These are phyloP conservation scores for Callinectes sapidus DNA, from an alignment of 2,888 invertebrate genomes.

Conservation along the genomic window DNA sequence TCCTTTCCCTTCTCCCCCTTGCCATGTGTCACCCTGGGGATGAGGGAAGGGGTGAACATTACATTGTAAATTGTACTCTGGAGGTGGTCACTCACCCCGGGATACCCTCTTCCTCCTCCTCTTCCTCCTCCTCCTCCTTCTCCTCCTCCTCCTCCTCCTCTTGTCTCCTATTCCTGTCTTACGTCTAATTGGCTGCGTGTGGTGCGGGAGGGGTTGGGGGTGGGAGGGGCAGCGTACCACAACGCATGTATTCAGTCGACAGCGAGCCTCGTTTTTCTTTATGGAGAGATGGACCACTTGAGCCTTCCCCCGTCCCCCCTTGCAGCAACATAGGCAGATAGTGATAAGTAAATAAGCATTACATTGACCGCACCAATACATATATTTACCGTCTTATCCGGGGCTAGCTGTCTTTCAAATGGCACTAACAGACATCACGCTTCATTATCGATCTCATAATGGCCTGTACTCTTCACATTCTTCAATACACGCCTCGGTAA, in stretches of 20 bases:
- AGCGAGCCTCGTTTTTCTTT: neutral
- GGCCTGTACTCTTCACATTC: neutral
- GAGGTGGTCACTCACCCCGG: conserved; percentile 11
- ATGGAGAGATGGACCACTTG: neutral
- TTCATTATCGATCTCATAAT: neutral
- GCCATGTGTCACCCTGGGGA: neutral
- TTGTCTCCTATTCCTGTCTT: neutral
- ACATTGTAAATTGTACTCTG: neutral
- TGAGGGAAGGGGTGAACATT: neutral
- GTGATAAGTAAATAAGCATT: too few species aligned
- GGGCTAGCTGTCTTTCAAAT: neutral
- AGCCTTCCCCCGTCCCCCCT: neutral
- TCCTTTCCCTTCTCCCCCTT: neutral
- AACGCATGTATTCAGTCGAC: neutral
- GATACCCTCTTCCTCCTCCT: neutral
- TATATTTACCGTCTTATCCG: neutral
- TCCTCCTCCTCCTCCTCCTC: conserved; percentile 3
- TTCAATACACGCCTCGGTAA: neutral
- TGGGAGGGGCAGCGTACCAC: neutral
- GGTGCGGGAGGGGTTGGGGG: neutral
- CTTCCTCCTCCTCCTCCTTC: conserved; percentile 5
- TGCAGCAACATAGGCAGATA: neutral
- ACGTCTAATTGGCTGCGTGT: conserved; percentile 21
- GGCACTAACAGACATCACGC: neutral
- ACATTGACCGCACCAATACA: too few species aligned